Conservation (phyloP, 2,888 invertebrate genomes). For the Spisula subtruncata region DNA sequence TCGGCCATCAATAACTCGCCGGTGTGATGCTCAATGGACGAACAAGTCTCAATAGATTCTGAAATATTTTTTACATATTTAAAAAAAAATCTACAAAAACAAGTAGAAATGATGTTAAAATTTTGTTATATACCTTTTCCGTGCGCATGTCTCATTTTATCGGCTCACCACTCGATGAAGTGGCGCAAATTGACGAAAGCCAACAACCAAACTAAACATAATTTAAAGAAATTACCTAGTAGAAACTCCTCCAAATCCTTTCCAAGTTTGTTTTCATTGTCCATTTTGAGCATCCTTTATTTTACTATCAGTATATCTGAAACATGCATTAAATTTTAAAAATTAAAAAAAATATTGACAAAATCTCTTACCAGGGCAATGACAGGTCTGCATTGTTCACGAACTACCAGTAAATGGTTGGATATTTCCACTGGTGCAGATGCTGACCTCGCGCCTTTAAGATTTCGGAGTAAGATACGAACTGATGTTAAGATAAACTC, state of each 20-base stretch:
- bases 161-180: not conserved
- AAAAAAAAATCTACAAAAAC: not conserved
- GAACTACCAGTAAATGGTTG: not conserved
- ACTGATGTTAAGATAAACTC: not conserved
- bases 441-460: not conserved
- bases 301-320: not conserved
- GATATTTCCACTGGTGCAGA: not conserved
- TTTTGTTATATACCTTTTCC: not conserved
- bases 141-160: not conserved
- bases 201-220: not conserved
- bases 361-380: not conserved
- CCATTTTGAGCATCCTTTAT: not conserved
- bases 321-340: conserved; percentile 22
- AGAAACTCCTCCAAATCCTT: conserved; percentile 16
- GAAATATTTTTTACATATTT: not conserved
- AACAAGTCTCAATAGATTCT: not conserved
- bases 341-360: not conserved
- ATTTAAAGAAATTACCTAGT: not conserved
- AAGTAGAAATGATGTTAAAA: not conserved
- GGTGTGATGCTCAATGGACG: not conserved
- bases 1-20: not conserved
- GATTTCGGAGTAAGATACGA: not conserved
- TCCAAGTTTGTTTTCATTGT: not conserved
- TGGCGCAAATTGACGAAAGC: not conserved
- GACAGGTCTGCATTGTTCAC: not conserved